Evolutionary conservation across 2,888 invertebrate genomes (phyloP), one percentile per base, ranked within the genome.

Genomic region (Calliopum simillimum): DNA sequence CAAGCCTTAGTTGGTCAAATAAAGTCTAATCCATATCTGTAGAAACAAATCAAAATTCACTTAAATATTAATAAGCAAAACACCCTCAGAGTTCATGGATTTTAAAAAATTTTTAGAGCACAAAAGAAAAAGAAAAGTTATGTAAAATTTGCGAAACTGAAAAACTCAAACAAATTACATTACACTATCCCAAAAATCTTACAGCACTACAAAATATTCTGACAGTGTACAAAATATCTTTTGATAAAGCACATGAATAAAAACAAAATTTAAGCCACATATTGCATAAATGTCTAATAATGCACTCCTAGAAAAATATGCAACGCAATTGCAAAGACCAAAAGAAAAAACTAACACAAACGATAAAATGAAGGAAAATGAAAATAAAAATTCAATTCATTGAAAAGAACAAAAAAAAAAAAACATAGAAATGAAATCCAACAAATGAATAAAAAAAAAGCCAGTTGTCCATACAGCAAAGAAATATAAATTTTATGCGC

Each of bases 301-400:
- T 46, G 41, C 47, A 66, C 33, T 63, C 66, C 68, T 59, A 69
- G n/a, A n/a, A 71, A 73, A 69, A 61, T 71, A 70, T 73, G 69
- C 65, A 65, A 69, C 68, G 46, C 23, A 56, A 66, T 53, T 43
- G 59, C 43, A 56, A 56, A 4, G 12, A 66, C 43, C 23, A 14
- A 13, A 23, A 25, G 25, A n/a, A 46, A 49, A 47, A 49, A 43
- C 25, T 41, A n/a, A 65, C 51, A 23, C 46, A 62, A 46, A 47
- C 25, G 23, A 63, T 41, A 58, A 21, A 14, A 19, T n/a, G 43
- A 25, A 46, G 25, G 21, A 51, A 58, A 21, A n/a, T 3, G 51
- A 43, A 44, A 11, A 44, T 8, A 19, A 59, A 23, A 25, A 55
- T 21, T 2, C n/a, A n/a, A n/a, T n/a, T n/a, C n/a, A n/a, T n/a